Conservation (phyloP, 2,888 invertebrate genomes). For the Smittia sp. region DNA sequence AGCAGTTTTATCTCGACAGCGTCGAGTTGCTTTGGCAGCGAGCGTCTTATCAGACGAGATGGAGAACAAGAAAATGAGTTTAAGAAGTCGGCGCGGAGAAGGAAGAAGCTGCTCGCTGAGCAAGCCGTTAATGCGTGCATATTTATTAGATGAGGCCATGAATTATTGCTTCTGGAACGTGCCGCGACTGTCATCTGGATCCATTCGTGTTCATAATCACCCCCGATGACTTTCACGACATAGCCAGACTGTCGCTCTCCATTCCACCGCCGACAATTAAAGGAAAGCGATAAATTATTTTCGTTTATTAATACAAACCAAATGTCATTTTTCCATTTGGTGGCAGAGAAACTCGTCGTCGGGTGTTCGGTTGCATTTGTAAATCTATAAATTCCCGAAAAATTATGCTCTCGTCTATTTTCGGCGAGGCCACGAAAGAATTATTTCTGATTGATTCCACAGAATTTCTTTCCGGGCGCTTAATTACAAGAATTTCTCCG, state of each 20-base stretch:
- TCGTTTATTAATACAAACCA: constrained; percentile 29
- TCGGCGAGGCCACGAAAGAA: neutral
- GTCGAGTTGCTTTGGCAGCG: neutral
- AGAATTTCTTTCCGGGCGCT: neutral
- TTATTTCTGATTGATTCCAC: neutral
- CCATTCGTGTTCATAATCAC: neutral
- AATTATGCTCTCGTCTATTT: neutral
- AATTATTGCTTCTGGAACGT: constrained; percentile 30
- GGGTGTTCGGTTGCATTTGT: neutral
- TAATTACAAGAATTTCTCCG: neutral
- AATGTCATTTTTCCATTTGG: constrained; percentile 28
- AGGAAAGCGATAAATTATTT: constrained; percentile 32
- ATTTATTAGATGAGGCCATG: constrained; percentile 8
- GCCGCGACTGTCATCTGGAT: constrained; percentile 30
- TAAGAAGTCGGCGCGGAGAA: neutral
- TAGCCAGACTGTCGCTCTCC: constrained; percentile 15
- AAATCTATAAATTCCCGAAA: constrained; percentile 21
- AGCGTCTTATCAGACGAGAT: neutral
- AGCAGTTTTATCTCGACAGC: constrained; percentile 27
- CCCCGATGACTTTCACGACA: neutral
- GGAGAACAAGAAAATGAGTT: constrained; percentile 24
- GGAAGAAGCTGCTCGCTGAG: neutral
- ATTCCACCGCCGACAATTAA: neutral
- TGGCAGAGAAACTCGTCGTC: neutral
- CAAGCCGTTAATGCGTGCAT: neutral